A percentile compares a stretch with the other conserved stretches of the same genome.
Conservation (phyloP, 1,140 invertebrate genomes). For the Thalassaphorura encarpata region DNA sequence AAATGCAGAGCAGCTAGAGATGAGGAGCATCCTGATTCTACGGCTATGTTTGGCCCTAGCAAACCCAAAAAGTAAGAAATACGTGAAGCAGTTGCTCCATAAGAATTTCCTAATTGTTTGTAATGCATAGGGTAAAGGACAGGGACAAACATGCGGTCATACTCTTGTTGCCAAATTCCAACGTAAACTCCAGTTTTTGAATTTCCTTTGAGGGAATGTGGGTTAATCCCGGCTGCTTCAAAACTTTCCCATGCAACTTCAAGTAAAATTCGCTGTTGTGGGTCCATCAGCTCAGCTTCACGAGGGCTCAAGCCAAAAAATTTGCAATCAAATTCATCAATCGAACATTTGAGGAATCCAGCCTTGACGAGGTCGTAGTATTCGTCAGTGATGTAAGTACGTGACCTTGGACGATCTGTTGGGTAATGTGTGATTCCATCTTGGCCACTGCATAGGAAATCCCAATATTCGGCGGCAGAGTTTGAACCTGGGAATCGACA, state of each 20-base stretch:
- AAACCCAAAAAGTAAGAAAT: slow-evolving; percentile 12
- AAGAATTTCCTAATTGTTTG: slow-evolving; percentile 14
- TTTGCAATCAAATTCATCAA: slow-evolving; percentile 41
- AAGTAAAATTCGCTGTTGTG: slow-evolving; percentile 49
- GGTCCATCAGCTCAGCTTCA: slow-evolving; percentile 51
- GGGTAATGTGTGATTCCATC: not conserved
- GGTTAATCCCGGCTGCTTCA: slow-evolving; percentile 38
- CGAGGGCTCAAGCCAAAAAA: slow-evolving; percentile 47
- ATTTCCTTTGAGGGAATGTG: not conserved
- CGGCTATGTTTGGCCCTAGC: slow-evolving; percentile 10
- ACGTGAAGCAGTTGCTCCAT: slow-evolving; percentile 1
- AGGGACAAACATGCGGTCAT: too few relatives aligned
- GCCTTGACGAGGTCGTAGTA: not conserved
- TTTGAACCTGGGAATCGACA: slow-evolving; percentile 18
- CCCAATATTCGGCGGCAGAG: slow-evolving; percentile 14
- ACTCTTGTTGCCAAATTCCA: slow-evolving; percentile 2
- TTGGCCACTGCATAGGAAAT: slow-evolving; percentile 8
- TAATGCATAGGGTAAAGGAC: too few relatives aligned
- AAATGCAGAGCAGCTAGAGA: slow-evolving; percentile 16
- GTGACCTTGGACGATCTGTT: not conserved
- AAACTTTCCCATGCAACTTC: slow-evolving; percentile 52
- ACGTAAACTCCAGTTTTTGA: slow-evolving; percentile 7
- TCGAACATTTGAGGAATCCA: slow-evolving; percentile 14
- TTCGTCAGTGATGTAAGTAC: not conserved
- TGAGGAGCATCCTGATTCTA: slow-evolving; percentile 16